Conservation (phyloP, 2,113 vertebrate genomes). For the Megatriorchis doriae region DNA sequence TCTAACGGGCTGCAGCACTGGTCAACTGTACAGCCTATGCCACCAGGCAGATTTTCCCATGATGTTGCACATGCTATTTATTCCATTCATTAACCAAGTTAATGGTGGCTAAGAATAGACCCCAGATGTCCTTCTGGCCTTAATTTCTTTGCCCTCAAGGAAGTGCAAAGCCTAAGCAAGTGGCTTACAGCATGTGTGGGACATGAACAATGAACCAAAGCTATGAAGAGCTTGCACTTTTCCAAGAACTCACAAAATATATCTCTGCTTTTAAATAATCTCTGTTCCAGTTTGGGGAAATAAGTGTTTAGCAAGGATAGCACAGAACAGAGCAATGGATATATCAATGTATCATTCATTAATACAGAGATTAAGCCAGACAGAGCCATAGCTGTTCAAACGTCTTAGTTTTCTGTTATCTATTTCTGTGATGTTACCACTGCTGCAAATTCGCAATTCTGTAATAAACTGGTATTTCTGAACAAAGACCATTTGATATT, state of each 20-base stretch:
- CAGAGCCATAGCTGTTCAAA: not conserved
- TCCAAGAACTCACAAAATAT: not conserved
- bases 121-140: not conserved
- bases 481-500: not conserved
- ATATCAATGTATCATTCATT: not conserved
- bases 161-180: not conserved
- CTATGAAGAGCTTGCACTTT: not conserved
- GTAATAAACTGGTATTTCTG: not conserved
- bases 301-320: not conserved
- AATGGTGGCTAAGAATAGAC: conserved; percentile 10
- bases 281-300: not conserved
- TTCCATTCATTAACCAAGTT: conserved; percentile 23
- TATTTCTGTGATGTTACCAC: not conserved
- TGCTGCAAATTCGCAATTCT: not conserved
- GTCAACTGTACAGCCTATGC: not conserved
- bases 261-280: not conserved
- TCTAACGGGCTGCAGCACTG: not conserved
- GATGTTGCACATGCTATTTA: not conserved
- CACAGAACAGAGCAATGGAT: not conserved
- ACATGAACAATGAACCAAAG: not conserved
- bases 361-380: not conserved
- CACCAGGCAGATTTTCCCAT: not conserved
- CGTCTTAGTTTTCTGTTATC: not conserved
- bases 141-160: not conserved
- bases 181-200: not conserved